These are phyloP conservation scores for Athene cunicularia DNA, from an alignment of 2,113 vertebrate genomes.

Conservation along the genomic window DNA sequence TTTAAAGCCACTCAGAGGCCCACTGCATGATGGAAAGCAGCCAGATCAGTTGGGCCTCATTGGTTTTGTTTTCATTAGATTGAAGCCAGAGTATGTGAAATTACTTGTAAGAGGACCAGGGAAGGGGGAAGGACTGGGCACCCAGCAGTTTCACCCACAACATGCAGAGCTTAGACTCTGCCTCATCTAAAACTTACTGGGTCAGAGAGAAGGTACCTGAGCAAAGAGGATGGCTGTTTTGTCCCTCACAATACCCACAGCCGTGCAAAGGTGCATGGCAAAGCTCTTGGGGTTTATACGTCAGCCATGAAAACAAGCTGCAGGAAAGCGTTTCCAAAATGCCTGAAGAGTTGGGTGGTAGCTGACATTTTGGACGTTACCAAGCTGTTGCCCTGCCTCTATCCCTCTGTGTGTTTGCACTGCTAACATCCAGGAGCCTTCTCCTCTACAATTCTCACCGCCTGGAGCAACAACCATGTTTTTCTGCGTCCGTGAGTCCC, in stretches of 20 bases:
- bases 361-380: not conserved
- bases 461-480: not conserved
- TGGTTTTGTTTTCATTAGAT: slow-evolving; percentile 38
- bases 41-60: slow-evolving; percentile 53
- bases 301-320: not conserved
- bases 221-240: not conserved
- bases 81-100: slow-evolving; percentile 40
- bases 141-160: not conserved
- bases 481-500: not conserved
- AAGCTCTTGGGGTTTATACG: not conserved
- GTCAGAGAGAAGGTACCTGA: not conserved
- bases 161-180: not conserved
- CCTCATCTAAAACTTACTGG: not conserved
- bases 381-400: not conserved
- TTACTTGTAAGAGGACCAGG: slow-evolving; percentile 19
- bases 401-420: not conserved
- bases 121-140: slow-evolving; percentile 11
- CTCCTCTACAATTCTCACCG: not conserved
- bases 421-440: not conserved
- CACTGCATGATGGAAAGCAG: slow-evolving; percentile 43
- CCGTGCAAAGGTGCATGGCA: not conserved
- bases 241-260: accelerated
- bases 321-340: not conserved
- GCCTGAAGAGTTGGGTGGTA: not conserved
- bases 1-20: slow-evolving; percentile 54